A percentile compares a stretch with the other conserved stretches of the same genome.
phyloP scores from a whole-genome alignment of 2,888 invertebrate species.

The Limnephilus lunatus region DNA sequence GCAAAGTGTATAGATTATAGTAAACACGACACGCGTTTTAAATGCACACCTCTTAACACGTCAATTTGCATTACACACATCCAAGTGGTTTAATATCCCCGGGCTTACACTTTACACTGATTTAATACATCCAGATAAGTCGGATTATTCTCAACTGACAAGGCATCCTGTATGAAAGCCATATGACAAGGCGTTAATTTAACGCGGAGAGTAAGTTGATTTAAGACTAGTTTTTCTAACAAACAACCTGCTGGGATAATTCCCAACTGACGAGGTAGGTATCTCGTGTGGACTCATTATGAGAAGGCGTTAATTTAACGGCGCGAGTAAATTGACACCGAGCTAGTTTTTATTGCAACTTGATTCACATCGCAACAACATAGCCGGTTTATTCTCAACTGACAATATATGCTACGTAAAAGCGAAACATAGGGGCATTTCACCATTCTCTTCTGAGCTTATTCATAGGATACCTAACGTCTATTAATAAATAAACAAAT shows the following conservation, averaged over 20 bases:
- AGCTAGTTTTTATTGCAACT: too few relatives aligned
- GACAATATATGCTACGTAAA: too few relatives aligned
- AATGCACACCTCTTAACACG: background rate
- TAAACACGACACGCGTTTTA: background rate
- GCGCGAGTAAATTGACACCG: too few relatives aligned
- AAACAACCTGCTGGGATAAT: background rate
- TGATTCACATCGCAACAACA: too few relatives aligned
- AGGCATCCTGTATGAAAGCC: background rate
- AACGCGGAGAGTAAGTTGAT: too few relatives aligned
- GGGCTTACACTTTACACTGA: background rate
- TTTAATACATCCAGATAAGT: background rate
- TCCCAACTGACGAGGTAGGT: background rate
- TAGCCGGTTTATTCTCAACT: too few relatives aligned
- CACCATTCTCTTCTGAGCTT: too few relatives aligned
- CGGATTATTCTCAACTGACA: background rate
- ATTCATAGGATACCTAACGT: too few relatives aligned
- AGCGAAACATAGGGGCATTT: too few relatives aligned
- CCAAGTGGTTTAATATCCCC: background rate
- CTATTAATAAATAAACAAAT: too few relatives aligned
- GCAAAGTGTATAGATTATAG: background rate
- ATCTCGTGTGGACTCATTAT: too few relatives aligned
- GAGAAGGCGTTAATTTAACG: too few relatives aligned
- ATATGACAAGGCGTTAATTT: background rate
- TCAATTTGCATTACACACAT: background rate
- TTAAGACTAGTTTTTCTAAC: background rate